phyloP scores from a whole-genome alignment of 2,113 vertebrate species.

The Microtus oregoni region DNA sequence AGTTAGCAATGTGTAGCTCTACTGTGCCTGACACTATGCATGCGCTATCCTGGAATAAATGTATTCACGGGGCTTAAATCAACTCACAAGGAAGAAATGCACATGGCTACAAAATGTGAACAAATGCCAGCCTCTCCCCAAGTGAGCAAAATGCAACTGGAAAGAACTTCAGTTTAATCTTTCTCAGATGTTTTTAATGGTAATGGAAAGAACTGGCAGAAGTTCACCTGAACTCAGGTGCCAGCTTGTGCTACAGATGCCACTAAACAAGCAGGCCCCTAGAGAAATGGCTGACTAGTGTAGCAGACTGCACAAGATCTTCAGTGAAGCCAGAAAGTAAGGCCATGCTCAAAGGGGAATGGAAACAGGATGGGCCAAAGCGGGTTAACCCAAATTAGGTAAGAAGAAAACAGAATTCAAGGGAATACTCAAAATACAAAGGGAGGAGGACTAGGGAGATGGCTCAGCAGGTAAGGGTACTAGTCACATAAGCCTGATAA shows the following conservation, averaged over 20 bases:
- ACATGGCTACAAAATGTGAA: background rate
- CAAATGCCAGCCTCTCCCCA: background rate
- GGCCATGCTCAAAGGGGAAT: background rate
- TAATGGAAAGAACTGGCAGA: background rate
- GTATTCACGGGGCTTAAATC: background rate
- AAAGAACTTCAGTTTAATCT: background rate
- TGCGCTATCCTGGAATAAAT: background rate
- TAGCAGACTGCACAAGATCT: background rate
- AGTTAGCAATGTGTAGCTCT: background rate
- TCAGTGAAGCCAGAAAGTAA: background rate
- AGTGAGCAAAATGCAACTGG: background rate
- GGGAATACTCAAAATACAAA: background rate
- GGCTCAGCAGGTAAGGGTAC: background rate
- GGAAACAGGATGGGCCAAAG: background rate
- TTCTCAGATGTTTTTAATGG: background rate
- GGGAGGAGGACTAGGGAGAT: background rate
- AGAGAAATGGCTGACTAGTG: background rate
- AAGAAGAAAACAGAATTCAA: slow-evolving; percentile 19
- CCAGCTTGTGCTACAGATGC: background rate
- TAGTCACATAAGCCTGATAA: background rate
- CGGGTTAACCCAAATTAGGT: background rate
- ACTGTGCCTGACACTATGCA: background rate
- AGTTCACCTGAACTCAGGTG: background rate
- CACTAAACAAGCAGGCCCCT: background rate
- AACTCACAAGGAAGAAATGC: background rate